Percentiles rank a stretch among this genome's conserved stretches.
phyloP scores from a whole-genome alignment of 2,797 vertebrate genomes.

The Eptatretus atami region DNA sequence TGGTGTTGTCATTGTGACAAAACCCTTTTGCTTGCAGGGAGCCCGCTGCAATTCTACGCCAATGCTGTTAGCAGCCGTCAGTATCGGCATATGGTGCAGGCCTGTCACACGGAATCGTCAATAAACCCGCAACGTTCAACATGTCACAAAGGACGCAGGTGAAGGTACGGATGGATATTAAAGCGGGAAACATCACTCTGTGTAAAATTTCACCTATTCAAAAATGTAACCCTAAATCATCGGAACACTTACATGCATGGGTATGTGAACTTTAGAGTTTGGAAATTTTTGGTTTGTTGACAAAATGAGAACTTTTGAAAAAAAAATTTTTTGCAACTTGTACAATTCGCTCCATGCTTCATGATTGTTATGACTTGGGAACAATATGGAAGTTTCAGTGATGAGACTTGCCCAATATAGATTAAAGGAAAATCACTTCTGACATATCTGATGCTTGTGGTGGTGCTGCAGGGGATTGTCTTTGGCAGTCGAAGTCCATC shows the following conservation, averaged over 20 bases:
- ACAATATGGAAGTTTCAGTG: too few species aligned
- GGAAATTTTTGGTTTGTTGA: too few species aligned
- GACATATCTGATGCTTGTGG: not conserved
- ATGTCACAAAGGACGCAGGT: constrained; percentile 64
- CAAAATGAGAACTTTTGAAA: too few species aligned
- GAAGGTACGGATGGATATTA: constrained; percentile 26
- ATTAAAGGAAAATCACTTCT: not conserved
- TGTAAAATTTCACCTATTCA: too few species aligned
- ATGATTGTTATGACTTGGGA: too few species aligned
- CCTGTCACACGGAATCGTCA: constrained; percentile 52
- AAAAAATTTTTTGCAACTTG: not conserved
- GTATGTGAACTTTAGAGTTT: too few species aligned
- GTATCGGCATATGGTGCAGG: constrained; percentile 70
- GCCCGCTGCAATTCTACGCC: constrained; percentile 79
- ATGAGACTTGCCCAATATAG: too few species aligned
- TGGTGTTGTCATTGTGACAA: too few species aligned
- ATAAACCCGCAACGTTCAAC: constrained; percentile 53
- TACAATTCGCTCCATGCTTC: not conserved
- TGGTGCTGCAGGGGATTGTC: constrained; percentile 42
- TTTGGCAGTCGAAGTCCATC: constrained; percentile 78
- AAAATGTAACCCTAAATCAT: too few species aligned
- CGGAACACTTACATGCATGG: too few species aligned
- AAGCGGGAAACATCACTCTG: not conserved
- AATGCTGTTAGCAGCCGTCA: constrained; percentile 48
- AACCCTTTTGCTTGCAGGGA: constrained; percentile 21